A percentile compares a stretch with the other conserved stretches of the same genome.
Conservation (phyloP, 2,797 vertebrate species). For the Morelia viridis region DNA sequence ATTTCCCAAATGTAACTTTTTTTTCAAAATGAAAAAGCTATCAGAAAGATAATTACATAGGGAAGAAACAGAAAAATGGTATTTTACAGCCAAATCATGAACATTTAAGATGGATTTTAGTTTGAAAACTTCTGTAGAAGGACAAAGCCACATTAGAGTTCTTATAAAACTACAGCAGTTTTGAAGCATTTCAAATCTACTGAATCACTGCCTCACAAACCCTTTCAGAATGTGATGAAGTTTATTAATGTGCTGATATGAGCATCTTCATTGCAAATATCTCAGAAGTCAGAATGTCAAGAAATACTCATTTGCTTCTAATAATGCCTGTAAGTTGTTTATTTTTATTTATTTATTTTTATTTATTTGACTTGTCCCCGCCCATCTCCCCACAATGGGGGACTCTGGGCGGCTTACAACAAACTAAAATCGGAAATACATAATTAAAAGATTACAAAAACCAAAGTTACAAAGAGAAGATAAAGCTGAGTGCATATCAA, state of each 20-base stretch:
- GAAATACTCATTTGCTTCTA: constrained; percentile 34
- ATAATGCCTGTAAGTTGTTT: constrained; percentile 1
- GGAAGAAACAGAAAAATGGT: not conserved
- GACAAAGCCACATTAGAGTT: not conserved
- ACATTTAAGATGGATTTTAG: not conserved
- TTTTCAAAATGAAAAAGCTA: not conserved
- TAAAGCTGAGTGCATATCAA: too few species aligned
- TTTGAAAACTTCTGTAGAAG: not conserved
- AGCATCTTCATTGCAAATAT: constrained; percentile 6
- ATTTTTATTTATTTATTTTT: too few species aligned
- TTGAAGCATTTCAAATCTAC: not conserved
- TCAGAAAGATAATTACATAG: not conserved
- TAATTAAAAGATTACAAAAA: too few species aligned
- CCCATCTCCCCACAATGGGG: too few species aligned
- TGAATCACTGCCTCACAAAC: not conserved
- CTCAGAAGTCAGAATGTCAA: constrained; percentile 30
- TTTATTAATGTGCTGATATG: not conserved
- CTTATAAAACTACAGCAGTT: not conserved
- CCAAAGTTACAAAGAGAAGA: too few species aligned
- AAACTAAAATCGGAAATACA: too few species aligned
- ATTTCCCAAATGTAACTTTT: constrained; percentile 15
- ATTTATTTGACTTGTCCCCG: too few species aligned
- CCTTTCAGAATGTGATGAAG: not conserved
- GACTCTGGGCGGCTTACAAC: too few species aligned
- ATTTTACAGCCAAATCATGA: not conserved